Conservation (phyloP, 2,888 invertebrate species). For the Eupithecia inturbata region DNA sequence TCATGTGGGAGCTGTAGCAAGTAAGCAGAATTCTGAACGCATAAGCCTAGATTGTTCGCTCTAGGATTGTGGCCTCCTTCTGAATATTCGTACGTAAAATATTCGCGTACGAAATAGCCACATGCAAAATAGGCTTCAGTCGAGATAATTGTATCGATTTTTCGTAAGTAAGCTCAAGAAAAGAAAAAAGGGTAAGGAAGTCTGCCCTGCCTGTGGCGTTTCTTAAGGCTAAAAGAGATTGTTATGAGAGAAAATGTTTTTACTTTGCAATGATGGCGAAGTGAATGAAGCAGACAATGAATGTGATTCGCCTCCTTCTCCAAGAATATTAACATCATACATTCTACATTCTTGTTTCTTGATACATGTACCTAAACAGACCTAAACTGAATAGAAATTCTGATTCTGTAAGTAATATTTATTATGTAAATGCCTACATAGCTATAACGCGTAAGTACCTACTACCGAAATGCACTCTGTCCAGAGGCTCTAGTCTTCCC, state of each 20-base stretch:
- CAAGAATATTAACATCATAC: not conserved
- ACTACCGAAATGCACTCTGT: constrained; percentile 54
- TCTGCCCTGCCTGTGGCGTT: constrained; percentile 21
- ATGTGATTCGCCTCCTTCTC: not conserved
- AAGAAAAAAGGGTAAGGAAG: constrained; percentile 18
- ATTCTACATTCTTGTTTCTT: not conserved
- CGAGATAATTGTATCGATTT: constrained; percentile 23
- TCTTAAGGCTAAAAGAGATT: constrained; percentile 24
- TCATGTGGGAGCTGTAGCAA: not conserved
- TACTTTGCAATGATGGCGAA: constrained; percentile 21
- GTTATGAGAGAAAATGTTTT: constrained; percentile 27
- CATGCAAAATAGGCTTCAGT: constrained; percentile 20
- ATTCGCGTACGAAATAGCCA: constrained; percentile 1
- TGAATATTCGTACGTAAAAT: constrained; percentile 2
- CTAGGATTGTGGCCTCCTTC: not conserved
- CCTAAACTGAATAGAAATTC: not conserved
- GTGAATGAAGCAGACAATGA: constrained; percentile 11
- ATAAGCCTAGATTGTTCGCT: not conserved
- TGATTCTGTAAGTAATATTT: not conserved
- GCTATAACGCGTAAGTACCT: not conserved
- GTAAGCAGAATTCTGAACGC: not conserved
- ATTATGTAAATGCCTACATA: not conserved
- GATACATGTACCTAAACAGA: not conserved
- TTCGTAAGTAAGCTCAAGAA: constrained; percentile 19
- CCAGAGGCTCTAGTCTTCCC: constrained; percentile 56